These are phyloP conservation scores for Diacarnus erythraeanus DNA, from an alignment of 37 sponge, comb jelly and placozoan genomes.

Conservation along the genomic window DNA sequence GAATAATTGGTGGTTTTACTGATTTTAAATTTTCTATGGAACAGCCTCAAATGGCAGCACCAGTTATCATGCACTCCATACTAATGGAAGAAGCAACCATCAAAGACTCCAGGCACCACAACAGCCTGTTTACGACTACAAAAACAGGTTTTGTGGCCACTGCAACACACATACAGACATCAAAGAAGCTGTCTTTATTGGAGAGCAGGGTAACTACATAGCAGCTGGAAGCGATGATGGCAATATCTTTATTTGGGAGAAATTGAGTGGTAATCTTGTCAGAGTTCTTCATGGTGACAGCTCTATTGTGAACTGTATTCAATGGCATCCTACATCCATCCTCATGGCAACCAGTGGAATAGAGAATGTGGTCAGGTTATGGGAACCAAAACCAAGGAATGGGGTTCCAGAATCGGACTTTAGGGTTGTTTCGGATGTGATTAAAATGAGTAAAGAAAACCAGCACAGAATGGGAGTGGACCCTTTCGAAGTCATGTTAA, in stretches of 20 bases:
- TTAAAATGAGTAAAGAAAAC: constrained; percentile 56
- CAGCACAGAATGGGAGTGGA: constrained; percentile 69
- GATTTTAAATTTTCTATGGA: not conserved
- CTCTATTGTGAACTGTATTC: constrained; percentile 88
- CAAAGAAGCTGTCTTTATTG: constrained; percentile 95
- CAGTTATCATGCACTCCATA: constrained; percentile 25
- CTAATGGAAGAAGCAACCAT: not conserved
- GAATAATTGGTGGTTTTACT: too few relatives aligned
- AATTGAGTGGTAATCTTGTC: constrained; percentile 63
- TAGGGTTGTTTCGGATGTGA: not conserved
- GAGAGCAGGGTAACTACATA: constrained; percentile 78
- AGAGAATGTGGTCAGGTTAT: constrained; percentile 74
- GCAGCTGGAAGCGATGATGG: constrained; percentile 97
- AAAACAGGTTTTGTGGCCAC: constrained; percentile 78
- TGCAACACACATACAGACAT: constrained; percentile 96
- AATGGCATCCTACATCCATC: constrained; percentile 74
- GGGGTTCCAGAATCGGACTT: not conserved
- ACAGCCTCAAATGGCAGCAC: constrained; percentile 15
- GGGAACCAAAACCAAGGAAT: constrained; percentile 57
- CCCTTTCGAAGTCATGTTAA: constrained; percentile 81
- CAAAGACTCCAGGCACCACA: constrained; percentile 39
- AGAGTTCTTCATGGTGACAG: constrained; percentile 73
- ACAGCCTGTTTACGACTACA: constrained; percentile 59
- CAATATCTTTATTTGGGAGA: constrained; percentile 91
- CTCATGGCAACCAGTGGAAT: constrained; percentile 90